Evolutionary conservation across 2,888 invertebrate genomes (phyloP).

Genomic region (Drosophila helvetica): DNA sequence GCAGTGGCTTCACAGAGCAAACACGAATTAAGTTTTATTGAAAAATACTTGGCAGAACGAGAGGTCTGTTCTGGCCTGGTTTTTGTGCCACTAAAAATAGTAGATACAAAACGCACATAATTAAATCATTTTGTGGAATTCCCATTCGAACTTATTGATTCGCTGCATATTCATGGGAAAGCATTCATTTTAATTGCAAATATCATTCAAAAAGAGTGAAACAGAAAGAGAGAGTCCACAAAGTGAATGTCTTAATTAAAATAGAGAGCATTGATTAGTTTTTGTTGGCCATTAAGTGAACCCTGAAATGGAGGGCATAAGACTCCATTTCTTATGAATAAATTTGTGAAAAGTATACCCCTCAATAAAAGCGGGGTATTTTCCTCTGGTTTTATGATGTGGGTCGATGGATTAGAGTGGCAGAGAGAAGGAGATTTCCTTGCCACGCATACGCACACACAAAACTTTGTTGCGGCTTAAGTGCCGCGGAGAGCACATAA

Average conservation of each 20-base stretch:
- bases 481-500: constrained; percentile 59
- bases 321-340: constrained; percentile 50
- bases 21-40: constrained; percentile 11
- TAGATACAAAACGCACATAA: constrained; percentile 21
- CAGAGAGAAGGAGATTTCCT: constrained; percentile 18
- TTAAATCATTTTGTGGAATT: constrained; percentile 30
- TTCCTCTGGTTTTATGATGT: constrained; percentile 44
- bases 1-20: background rate
- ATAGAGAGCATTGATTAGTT: constrained; percentile 43
- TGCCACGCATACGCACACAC: constrained; percentile 23
- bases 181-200: constrained; percentile 36
- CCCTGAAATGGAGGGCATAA: constrained; percentile 31
- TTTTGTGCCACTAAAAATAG: constrained; percentile 19
- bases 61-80: background rate
- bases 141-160: constrained; percentile 27
- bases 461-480: constrained; percentile 69
- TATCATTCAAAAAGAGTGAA: background rate
- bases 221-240: constrained; percentile 1
- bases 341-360: constrained; percentile 60
- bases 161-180: constrained; percentile 11
- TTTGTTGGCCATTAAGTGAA: constrained; percentile 40
- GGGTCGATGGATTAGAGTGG: constrained; percentile 18
- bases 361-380: constrained; percentile 34
- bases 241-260: constrained; percentile 57
- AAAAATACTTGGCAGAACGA: constrained; percentile 7